Evolutionary conservation across 2,113 vertebrate species (phyloP), one percentile per base, ranked within the genome.

Genomic region (Hemichromis elongatus): DNA sequence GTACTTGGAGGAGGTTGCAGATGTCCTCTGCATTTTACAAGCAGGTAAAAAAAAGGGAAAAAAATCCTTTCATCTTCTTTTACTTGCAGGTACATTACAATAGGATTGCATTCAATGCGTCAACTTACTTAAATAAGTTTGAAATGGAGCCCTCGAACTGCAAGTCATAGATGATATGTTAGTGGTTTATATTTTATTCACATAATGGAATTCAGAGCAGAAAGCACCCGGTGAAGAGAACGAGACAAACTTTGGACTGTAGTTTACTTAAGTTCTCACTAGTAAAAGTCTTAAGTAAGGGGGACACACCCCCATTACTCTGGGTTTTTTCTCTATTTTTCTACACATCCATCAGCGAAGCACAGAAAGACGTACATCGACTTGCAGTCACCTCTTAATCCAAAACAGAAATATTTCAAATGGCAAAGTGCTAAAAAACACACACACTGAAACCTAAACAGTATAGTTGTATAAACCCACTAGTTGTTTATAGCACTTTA

Each of bases 1-100:
- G 5, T 99, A 99, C 85, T 94, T 99, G 95, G 98, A 99, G 26
- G 99, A 99, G 93, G 98, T 99, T 13, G 99, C 99, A 53, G 99
- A 99, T 92, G 99, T 99, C 13, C 98, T 99, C 61, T 99, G 98
- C 89, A 99, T 99, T 94, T 95, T 99, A 91, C 99, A 99, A 98
- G 99, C 99, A 97, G 99, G 99, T 99, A 93, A 4, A 18, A 4
- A 18, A 3, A n/a, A n/a, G n/a, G 6, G 24, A 93, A 4, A 18
- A 2, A 8, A 26, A 10, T 52, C 8, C 4, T 75, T 78, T 63
- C 2, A 59, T 79, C 24, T 52, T 33, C 3, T 80, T 73, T 82
- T 33, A 35, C 7, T 47, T 19, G 7, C 18, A 86, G 3, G 13
- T 37, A 37, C n/a, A 66, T 66, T 70, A 11, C 14, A 37, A 14